Evolutionary conservation across 2,797 vertebrate genomes (phyloP).

Genomic region (Coranthus polyacanthus): DNA sequence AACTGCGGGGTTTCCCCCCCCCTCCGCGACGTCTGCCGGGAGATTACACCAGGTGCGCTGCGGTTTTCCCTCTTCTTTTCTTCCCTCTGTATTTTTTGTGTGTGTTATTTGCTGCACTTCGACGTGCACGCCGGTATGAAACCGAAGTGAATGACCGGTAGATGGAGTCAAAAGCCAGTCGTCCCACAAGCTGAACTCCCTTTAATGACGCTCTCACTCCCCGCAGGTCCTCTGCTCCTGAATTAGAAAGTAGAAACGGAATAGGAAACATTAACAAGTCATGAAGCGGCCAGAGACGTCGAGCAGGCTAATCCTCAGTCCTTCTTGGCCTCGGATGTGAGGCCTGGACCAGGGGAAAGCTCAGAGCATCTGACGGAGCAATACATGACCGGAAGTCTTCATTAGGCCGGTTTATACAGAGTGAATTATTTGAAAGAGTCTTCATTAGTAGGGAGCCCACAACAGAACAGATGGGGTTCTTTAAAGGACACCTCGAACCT

Average conservation of each 20-base stretch:
- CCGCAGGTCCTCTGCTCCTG: slow-evolving; percentile 32
- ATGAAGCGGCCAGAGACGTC: slow-evolving; percentile 46
- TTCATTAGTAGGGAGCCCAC: slow-evolving; percentile 14
- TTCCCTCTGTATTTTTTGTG: slow-evolving; percentile 17
- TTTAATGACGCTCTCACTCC: slow-evolving; percentile 32
- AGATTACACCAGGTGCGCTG: slow-evolving; percentile 45
- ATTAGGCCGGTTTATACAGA: neutral
- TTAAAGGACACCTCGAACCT: neutral
- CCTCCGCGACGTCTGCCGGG: slow-evolving; percentile 63
- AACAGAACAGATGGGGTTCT: neutral
- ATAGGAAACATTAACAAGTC: slow-evolving; percentile 53
- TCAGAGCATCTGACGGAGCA: no score
- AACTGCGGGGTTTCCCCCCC: no score
- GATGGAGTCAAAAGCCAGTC: slow-evolving; percentile 67
- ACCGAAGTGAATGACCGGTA: slow-evolving; percentile 57
- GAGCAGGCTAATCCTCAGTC: slow-evolving; percentile 1
- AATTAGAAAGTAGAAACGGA: slow-evolving; percentile 51
- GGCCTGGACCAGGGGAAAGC: neutral
- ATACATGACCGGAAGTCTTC: neutral
- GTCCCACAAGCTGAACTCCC: slow-evolving; percentile 19
- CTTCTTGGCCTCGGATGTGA: slow-evolving; percentile 12
- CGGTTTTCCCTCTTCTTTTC: no score
- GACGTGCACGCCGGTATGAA: no score
- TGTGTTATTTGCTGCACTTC: neutral
- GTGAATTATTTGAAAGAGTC: slow-evolving; percentile 4